Evolutionary conservation across 2,113 vertebrate genomes (phyloP).

Genomic region (Zosterops lateralis): DNA sequence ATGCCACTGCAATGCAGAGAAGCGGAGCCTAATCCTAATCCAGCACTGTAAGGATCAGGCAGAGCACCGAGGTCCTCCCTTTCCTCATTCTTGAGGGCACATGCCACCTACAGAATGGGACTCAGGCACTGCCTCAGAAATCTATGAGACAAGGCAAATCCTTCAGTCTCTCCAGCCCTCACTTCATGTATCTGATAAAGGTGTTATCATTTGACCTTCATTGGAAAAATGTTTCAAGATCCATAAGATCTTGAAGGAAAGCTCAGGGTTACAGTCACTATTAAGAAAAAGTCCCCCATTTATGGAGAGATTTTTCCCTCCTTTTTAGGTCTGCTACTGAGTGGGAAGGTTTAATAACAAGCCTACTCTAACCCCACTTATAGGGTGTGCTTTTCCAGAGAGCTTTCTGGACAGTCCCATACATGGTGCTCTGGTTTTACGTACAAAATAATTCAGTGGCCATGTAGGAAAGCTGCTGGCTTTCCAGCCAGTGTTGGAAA

Average conservation of each 20-base stretch:
- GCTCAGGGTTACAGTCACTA: background rate
- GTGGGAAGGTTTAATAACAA: background rate
- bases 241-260: background rate
- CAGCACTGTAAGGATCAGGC: background rate
- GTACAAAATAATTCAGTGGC: background rate
- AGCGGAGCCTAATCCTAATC: background rate
- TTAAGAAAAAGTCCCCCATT: background rate
- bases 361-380: background rate
- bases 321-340: background rate
- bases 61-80: background rate
- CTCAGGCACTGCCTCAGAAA: background rate
- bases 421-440: background rate
- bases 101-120: background rate
- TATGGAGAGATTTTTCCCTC: background rate
- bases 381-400: background rate
- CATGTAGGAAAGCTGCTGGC: background rate
- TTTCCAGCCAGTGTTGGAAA: too few relatives aligned
- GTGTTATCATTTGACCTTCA: background rate
- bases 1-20: background rate
- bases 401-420: background rate
- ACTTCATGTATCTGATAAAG: background rate
- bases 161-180: background rate
- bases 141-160: background rate
- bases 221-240: background rate
- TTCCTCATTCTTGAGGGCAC: background rate